phyloP scores from a whole-genome alignment of 2,113 vertebrate species.

The Nyctibius bracteatus region DNA sequence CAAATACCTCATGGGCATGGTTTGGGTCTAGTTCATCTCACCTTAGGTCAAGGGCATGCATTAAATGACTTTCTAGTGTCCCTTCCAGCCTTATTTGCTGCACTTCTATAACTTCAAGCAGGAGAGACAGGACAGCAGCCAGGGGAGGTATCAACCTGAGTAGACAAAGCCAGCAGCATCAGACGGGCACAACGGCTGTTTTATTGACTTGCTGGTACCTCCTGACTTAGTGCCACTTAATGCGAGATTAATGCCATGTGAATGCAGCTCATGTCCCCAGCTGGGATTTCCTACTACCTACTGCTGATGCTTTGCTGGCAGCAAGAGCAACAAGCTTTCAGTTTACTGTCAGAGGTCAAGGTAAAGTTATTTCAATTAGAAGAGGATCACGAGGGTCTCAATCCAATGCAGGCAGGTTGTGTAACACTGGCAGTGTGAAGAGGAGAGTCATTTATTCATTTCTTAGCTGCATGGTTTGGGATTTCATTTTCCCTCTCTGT shows the following conservation, averaged over 20 bases:
- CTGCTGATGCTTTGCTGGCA: conserved; percentile 51
- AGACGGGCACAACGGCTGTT: background rate
- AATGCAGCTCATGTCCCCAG: background rate
- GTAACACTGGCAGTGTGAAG: conserved; percentile 28
- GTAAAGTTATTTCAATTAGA: conserved; percentile 78
- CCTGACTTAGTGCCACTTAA: conserved; percentile 52
- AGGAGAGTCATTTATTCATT: conserved; percentile 67
- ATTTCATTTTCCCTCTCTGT: background rate
- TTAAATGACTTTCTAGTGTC: background rate
- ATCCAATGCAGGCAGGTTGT: conserved; percentile 70
- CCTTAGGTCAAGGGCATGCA: background rate
- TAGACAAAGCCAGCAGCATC: background rate
- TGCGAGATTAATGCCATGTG: background rate
- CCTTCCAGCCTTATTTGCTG: background rate
- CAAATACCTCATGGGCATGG: background rate
- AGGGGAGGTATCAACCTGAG: background rate
- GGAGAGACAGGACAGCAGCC: background rate
- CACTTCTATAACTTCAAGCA: background rate
- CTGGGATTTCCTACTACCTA: conserved; percentile 64
- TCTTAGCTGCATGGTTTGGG: background rate
- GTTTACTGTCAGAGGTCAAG: conserved; percentile 72
- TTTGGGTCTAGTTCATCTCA: background rate
- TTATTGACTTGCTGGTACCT: conserved; percentile 40
- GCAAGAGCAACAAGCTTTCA: conserved; percentile 61
- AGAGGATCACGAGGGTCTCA: conserved; percentile 73